A percentile compares a stretch with the other conserved stretches of the same genome.
phyloP scores from a whole-genome alignment of 2,888 invertebrate species.

The Orthosia gracilis region DNA sequence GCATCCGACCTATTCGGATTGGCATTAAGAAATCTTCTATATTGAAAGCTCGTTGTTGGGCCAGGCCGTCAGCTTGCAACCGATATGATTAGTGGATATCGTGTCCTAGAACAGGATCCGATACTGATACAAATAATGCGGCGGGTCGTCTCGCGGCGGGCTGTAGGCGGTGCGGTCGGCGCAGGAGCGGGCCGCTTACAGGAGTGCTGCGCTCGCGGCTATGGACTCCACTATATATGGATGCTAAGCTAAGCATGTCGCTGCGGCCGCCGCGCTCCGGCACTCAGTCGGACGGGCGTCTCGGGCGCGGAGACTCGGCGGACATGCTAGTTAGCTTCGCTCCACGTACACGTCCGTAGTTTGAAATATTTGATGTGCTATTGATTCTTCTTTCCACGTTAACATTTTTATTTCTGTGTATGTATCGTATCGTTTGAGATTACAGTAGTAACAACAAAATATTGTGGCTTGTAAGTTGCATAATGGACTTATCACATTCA shows the following conservation, averaged over 20 bases:
- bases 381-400: slow-evolving; percentile 16
- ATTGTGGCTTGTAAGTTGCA: slow-evolving; percentile 27
- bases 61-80: background rate
- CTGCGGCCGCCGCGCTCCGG: background rate
- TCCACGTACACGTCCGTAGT: slow-evolving; percentile 56
- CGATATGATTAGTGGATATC: background rate
- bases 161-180: background rate
- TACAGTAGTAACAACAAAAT: slow-evolving; percentile 23
- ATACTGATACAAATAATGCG: background rate
- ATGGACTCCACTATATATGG: slow-evolving; percentile 1
- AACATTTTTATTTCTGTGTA: slow-evolving; percentile 15
- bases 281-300: background rate
- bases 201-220: slow-evolving; percentile 26
- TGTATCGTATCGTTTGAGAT: slow-evolving; percentile 9
- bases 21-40: background rate
- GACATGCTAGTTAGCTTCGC: slow-evolving; percentile 52
- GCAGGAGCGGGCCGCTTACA: slow-evolving; percentile 37
- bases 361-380: slow-evolving; percentile 42
- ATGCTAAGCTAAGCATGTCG: background rate
- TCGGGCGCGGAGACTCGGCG: slow-evolving; percentile 31
- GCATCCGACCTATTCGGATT: background rate
- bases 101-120: background rate
- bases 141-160: slow-evolving; percentile 18
- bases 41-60: background rate
- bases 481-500: background rate